Conservation (phyloP, 2,797 vertebrate species). For the Gallirallus australis region DNA sequence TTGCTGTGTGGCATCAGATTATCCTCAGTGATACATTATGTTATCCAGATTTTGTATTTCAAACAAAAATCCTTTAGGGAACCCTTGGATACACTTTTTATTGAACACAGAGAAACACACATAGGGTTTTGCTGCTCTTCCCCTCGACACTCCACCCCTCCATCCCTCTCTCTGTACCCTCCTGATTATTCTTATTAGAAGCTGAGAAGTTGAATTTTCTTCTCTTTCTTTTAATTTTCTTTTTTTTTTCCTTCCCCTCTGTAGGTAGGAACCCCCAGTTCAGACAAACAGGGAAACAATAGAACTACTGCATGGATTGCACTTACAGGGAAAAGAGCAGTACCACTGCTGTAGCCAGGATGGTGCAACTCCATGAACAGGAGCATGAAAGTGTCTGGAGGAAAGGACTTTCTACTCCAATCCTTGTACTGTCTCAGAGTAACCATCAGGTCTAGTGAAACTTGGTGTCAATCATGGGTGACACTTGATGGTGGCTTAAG, state of each 20-base stretch:
- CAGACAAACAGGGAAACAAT: neutral
- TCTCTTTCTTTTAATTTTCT: neutral
- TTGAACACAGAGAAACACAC: neutral
- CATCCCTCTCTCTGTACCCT: neutral
- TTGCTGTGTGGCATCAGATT: neutral
- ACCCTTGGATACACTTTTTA: neutral
- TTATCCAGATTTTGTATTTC: neutral
- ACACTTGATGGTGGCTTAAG: neutral
- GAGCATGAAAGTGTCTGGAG: neutral
- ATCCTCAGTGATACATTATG: neutral
- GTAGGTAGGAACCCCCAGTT: neutral
- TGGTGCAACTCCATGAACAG: neutral
- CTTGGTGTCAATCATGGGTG: rapidly evolving
- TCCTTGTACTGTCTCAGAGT: neutral
- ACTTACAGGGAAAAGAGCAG: neutral
- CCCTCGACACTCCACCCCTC: neutral
- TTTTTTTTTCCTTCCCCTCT: neutral
- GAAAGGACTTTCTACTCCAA: neutral
- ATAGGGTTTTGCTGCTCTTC: neutral
- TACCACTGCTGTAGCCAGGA: neutral
- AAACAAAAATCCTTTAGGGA: neutral
- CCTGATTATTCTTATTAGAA: neutral
- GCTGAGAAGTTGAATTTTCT: neutral
- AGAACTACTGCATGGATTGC: neutral
- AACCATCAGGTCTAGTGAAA: neutral